Percentiles rank a stretch among this genome's conserved stretches.
Conservation (phyloP, 1,140 invertebrate genomes). For the Danaus plexippus region DNA sequence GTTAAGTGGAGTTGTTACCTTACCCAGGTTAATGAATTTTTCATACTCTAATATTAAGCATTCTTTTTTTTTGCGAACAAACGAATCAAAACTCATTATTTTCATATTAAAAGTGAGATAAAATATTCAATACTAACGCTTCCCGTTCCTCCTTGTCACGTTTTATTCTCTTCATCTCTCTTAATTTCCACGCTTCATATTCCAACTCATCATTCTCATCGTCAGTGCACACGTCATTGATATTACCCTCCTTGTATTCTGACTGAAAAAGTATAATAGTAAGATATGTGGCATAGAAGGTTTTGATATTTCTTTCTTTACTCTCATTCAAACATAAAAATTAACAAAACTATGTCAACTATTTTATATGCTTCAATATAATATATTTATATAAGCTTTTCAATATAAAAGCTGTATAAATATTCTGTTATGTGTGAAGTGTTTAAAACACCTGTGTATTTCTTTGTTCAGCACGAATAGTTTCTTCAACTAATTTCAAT, state of each 20-base stretch:
- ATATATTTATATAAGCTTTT: too few relatives aligned
- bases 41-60: too few relatives aligned
- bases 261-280: constrained; percentile 28
- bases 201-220: constrained; percentile 99
- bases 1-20: too few relatives aligned
- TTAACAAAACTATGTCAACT: too few relatives aligned
- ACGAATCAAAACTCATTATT: too few relatives aligned
- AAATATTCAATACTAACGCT: constrained; percentile 75
- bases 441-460: constrained; percentile 40
- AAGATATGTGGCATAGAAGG: constrained; percentile 1
- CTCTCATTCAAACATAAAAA: too few relatives aligned
- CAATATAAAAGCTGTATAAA: not conserved
- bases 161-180: constrained; percentile 97
- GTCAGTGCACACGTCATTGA: constrained; percentile 95
- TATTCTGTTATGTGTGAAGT: not conserved
- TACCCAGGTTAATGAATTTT: too few relatives aligned
- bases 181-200: constrained; percentile 97
- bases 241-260: constrained; percentile 66
- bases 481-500: constrained; percentile 91
- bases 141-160: constrained; percentile 96
- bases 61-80: too few relatives aligned
- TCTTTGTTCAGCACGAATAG: constrained; percentile 82
- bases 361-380: too few relatives aligned
- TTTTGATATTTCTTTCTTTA: not conserved
- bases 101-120: not conserved